Evolutionary conservation across 1,140 invertebrate species (phyloP).

Genomic region (Tetragnatha versicolor): DNA sequence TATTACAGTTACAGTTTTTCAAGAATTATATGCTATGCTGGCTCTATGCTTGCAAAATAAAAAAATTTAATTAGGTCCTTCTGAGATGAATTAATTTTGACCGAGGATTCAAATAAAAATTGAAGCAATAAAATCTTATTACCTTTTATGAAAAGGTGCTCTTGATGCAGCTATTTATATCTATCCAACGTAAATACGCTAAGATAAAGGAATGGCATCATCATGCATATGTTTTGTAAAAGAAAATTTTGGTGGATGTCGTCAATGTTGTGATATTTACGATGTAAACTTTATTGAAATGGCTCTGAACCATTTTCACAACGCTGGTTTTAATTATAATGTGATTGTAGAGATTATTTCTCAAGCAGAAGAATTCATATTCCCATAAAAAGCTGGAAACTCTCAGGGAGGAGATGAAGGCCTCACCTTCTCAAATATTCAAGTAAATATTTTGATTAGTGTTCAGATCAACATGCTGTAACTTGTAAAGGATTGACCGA

Average conservation of each 20-base stretch:
- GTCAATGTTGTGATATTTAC: conserved; percentile 21
- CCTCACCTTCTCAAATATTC: conserved; percentile 51
- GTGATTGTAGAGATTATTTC: not conserved
- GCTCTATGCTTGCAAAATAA: too few relatives aligned
- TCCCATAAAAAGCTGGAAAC: conserved; percentile 45
- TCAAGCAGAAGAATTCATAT: not conserved
- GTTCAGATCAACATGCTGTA: too few relatives aligned
- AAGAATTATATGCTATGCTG: too few relatives aligned
- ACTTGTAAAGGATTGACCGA: too few relatives aligned
- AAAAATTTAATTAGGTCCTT: too few relatives aligned
- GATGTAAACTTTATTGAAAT: not conserved
- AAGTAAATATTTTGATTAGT: conserved; percentile 14
- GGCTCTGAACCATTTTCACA: not conserved
- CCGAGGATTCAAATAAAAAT: too few relatives aligned
- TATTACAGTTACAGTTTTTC: too few relatives aligned
- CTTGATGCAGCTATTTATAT: too few relatives aligned
- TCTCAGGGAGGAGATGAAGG: conserved; percentile 39
- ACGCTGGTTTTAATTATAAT: not conserved
- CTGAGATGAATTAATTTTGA: too few relatives aligned
- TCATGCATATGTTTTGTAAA: conserved; percentile 15
- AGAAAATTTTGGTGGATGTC: conserved; percentile 8
- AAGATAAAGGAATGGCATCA: not conserved
- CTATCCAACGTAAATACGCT: too few relatives aligned
- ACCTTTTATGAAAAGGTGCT: too few relatives aligned
- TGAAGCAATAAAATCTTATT: too few relatives aligned